phyloP scores from a whole-genome alignment of 2,888 invertebrate species.

The Erpobdella octoculata region DNA sequence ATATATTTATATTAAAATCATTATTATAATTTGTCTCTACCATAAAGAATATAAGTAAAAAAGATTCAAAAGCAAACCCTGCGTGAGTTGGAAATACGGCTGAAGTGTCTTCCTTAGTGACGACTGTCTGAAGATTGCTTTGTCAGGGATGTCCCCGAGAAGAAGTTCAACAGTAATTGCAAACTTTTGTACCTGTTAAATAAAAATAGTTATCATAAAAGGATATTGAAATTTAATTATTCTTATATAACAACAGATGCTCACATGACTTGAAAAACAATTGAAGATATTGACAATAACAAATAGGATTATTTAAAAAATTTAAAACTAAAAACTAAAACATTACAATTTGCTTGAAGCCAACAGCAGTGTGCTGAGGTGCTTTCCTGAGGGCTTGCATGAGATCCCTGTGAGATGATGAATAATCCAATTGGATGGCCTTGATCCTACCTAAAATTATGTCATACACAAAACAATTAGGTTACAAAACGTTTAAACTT shows the following conservation, averaged over 20 bases:
- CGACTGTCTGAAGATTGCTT: slow-evolving; percentile 71
- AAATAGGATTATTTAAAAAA: not conserved
- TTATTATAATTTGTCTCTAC: too few relatives aligned
- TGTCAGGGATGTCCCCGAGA: slow-evolving; percentile 92
- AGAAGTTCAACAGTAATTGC: slow-evolving; percentile 87
- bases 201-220: not conserved
- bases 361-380: slow-evolving; percentile 93
- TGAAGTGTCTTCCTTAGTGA: slow-evolving; percentile 77
- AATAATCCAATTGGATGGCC: slow-evolving; percentile 94
- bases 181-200: slow-evolving; percentile 66
- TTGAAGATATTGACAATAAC: not conserved
- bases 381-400: slow-evolving; percentile 87
- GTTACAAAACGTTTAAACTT: too few relatives aligned
- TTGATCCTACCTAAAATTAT: slow-evolving; percentile 73
- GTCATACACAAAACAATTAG: too few relatives aligned
- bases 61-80: slow-evolving; percentile 56
- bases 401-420: slow-evolving; percentile 90
- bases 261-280: too few relatives aligned
- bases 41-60: too few relatives aligned
- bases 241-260: too few relatives aligned
- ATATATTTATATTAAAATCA: not conserved
- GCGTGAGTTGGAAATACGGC: slow-evolving; percentile 93
- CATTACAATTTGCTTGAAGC: slow-evolving; percentile 72
- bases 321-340: not conserved
- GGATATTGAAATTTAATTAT: not conserved